These are phyloP conservation scores for Sylvietta virens DNA, from an alignment of 2,113 vertebrate genomes.

Conservation along the genomic window DNA sequence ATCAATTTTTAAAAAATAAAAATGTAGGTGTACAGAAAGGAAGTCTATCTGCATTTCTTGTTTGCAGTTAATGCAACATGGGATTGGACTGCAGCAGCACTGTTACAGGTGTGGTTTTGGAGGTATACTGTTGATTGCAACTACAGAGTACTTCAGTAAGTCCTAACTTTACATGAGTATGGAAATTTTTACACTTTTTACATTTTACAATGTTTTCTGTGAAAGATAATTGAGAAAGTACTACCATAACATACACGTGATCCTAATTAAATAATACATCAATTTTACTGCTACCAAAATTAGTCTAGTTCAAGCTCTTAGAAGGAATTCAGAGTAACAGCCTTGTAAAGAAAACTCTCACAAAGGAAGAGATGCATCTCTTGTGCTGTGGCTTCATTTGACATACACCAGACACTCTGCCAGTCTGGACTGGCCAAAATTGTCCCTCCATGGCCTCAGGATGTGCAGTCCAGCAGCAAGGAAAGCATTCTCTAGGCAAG, in stretches of 20 bases:
- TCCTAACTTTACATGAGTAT: background rate
- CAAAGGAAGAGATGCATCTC: background rate
- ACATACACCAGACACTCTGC: background rate
- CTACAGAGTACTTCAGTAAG: background rate
- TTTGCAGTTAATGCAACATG: background rate
- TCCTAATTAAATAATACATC: background rate
- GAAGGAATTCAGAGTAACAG: background rate
- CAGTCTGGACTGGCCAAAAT: background rate
- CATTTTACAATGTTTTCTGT: no score
- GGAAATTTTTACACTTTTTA: background rate
- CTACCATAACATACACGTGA: background rate
- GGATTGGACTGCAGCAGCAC: background rate
- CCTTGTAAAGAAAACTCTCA: background rate
- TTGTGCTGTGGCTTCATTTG: background rate
- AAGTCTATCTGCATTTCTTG: background rate
- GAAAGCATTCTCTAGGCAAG: fast-evolving
- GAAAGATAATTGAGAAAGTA: background rate
- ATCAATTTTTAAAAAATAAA: background rate
- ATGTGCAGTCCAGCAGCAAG: fast-evolving
- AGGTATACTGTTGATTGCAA: background rate
- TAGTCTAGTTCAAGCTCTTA: background rate
- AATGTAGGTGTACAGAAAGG: background rate
- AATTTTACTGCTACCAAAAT: background rate
- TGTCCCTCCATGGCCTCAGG: background rate
- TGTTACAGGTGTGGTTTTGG: background rate